A percentile compares a stretch with the other conserved stretches of the same genome.
phyloP scores from a whole-genome alignment of 2,113 vertebrate genomes.

The Cettia cetti region DNA sequence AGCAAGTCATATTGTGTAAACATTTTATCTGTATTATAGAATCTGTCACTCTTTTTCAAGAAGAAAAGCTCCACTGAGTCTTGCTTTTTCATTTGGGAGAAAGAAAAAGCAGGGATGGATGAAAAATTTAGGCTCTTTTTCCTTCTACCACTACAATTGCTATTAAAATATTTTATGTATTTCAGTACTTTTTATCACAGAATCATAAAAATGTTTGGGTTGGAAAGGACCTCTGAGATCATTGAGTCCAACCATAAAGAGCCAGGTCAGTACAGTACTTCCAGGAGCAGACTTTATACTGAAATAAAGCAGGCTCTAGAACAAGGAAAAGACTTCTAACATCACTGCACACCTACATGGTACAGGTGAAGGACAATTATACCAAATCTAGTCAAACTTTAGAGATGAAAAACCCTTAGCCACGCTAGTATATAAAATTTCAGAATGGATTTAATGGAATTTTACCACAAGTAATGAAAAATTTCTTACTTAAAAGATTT shows the following conservation, averaged over 20 bases:
- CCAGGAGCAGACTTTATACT: neutral
- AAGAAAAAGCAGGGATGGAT: neutral
- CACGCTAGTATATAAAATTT: neutral
- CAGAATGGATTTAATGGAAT: neutral
- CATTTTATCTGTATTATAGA: constrained; percentile 33
- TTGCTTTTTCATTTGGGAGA: neutral
- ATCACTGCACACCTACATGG: neutral
- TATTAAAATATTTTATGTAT: neutral
- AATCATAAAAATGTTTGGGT: neutral
- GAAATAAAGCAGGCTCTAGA: neutral
- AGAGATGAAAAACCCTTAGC: neutral
- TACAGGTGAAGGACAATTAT: neutral
- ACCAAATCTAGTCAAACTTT: neutral
- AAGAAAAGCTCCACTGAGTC: neutral
- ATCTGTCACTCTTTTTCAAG: neutral
- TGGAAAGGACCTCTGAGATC: neutral
- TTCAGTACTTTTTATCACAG: neutral
- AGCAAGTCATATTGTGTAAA: constrained; percentile 37
- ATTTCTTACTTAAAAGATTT: neutral
- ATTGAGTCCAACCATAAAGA: neutral
- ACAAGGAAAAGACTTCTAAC: neutral
- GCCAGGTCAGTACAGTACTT: neutral
- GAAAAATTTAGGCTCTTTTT: neutral
- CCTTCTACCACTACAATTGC: neutral
- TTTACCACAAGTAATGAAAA: neutral